These are phyloP conservation scores for Gadus chalcogrammus DNA, from an alignment of 2,113 vertebrate genomes.

Conservation along the genomic window DNA sequence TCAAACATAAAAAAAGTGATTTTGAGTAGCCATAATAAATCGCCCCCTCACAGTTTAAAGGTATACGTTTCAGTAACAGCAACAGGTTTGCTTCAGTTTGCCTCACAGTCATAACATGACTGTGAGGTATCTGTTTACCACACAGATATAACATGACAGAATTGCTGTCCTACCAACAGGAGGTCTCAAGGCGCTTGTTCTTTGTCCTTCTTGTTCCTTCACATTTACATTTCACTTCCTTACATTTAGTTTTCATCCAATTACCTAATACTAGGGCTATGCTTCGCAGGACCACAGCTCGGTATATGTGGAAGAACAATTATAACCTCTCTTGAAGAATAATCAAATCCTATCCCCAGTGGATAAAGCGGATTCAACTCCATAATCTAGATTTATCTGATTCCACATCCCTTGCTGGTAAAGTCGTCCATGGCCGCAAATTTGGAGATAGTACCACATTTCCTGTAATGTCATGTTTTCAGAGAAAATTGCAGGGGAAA, in stretches of 20 bases:
- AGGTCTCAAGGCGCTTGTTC: conserved; percentile 26
- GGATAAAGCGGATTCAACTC: conserved; percentile 24
- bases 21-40: no score
- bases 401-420: conserved; percentile 50
- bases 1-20: no score
- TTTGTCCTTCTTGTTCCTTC: conserved; percentile 22
- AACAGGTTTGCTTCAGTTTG: conserved; percentile 40
- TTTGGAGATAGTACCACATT: conserved; percentile 47
- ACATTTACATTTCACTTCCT: no score
- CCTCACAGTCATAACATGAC: conserved; percentile 7
- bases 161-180: conserved; percentile 30
- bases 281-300: conserved; percentile 21
- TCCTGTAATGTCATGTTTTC: conserved; percentile 47
- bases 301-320: conserved; percentile 36
- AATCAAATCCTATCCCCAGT: conserved; percentile 22
- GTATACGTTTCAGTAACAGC: conserved; percentile 15
- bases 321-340: conserved; percentile 34
- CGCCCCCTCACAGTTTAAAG: no score
- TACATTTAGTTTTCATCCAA: conserved; percentile 25
- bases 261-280: conserved; percentile 36
- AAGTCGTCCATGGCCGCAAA: conserved; percentile 34
- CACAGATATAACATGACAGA: conserved; percentile 25
- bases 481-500: conserved; percentile 52
- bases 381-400: conserved; percentile 50
- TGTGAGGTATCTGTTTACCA: no score